These are phyloP conservation scores for Hycleus phaleratus DNA, from an alignment of 1,140 invertebrate genomes.

Conservation along the genomic window DNA sequence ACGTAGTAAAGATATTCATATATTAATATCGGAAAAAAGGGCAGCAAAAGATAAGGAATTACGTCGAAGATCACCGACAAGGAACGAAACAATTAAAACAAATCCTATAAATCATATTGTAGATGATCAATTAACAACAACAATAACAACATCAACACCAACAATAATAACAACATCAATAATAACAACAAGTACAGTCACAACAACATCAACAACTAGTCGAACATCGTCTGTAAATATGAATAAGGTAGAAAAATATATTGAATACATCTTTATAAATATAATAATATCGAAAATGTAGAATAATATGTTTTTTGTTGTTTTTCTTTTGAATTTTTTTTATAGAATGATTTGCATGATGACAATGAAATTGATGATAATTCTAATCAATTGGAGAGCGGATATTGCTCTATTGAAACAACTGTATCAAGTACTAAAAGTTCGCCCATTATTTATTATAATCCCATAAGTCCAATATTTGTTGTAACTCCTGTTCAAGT, in stretches of 20 bases:
- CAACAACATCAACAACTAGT: too few relatives aligned
- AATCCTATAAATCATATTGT: slow-evolving; percentile 15
- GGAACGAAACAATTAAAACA: slow-evolving; percentile 23
- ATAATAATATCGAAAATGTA: too few relatives aligned
- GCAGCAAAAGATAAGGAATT: slow-evolving; percentile 28
- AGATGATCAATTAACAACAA: not conserved
- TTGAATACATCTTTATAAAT: too few relatives aligned
- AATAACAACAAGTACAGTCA: too few relatives aligned
- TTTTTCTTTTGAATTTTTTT: slow-evolving; percentile 8
- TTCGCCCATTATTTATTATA: slow-evolving; percentile 13
- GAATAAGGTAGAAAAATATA: too few relatives aligned
- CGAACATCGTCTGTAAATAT: too few relatives aligned
- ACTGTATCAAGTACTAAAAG: slow-evolving; percentile 6
- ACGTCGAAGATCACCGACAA: slow-evolving; percentile 14
- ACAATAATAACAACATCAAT: slow-evolving; percentile 8
- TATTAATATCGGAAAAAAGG: slow-evolving; percentile 28
- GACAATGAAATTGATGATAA: slow-evolving; percentile 12
- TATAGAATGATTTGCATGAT: slow-evolving; percentile 9
- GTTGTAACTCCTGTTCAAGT: slow-evolving; percentile 26
- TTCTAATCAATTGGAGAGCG: slow-evolving; percentile 11
- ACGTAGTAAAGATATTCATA: slow-evolving; percentile 29
- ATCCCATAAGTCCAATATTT: slow-evolving; percentile 27
- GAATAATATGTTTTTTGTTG: slow-evolving; percentile 1
- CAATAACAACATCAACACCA: slow-evolving; percentile 16
- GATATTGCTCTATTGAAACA: slow-evolving; percentile 20